phyloP scores from a whole-genome alignment of 2,797 vertebrate species.

The Pipistrellus pygmaeus region DNA sequence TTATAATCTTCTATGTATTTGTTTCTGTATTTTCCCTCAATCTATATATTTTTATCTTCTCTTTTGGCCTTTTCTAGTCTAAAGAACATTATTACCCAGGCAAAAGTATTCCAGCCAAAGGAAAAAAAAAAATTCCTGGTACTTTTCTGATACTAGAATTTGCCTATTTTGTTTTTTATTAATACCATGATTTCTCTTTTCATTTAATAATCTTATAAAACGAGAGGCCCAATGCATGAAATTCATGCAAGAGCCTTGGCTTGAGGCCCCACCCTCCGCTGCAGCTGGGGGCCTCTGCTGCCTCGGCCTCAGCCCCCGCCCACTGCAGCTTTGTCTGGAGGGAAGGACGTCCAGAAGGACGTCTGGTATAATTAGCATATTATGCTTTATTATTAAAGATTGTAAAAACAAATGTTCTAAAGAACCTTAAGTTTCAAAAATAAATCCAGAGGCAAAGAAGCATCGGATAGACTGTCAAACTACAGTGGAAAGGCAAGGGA shows the following conservation, averaged over 20 bases:
- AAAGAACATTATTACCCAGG: background rate
- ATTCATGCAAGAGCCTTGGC: no score
- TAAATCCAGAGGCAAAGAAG: no score
- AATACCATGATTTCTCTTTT: conserved; percentile 1
- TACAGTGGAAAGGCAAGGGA: no score
- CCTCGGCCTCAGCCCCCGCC: no score
- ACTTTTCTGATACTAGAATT: conserved; percentile 25
- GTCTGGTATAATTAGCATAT: no score
- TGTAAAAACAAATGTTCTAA: background rate
- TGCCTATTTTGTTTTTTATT: background rate
- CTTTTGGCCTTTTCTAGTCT: background rate
- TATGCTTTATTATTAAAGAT: background rate
- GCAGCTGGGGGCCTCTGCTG: no score
- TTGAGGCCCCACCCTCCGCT: no score
- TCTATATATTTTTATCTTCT: background rate
- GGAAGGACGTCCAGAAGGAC: no score
- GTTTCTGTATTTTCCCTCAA: conserved; percentile 11
- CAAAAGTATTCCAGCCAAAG: background rate
- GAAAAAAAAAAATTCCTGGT: background rate
- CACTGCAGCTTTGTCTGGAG: no score
- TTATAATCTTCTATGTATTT: background rate
- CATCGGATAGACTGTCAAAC: no score
- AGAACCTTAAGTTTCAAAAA: background rate
- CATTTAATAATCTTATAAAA: conserved; percentile 10
- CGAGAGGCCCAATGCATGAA: no score